Percentiles rank a stretch among this genome's conserved stretches.
Evolutionary conservation across 2,888 invertebrate genomes (phyloP).

Genomic region (Heliconius ismenius): DNA sequence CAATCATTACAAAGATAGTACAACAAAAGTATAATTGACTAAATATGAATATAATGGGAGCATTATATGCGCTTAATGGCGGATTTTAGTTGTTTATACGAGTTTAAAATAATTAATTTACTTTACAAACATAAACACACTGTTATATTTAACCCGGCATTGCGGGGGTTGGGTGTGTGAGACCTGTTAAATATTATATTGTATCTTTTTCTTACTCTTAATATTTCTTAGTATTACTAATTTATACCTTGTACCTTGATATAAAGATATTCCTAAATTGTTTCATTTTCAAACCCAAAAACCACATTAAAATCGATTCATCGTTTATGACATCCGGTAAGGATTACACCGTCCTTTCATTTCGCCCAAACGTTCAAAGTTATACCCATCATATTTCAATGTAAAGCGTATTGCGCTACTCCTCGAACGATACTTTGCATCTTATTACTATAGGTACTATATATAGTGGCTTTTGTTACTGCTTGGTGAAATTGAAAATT

Average conservation of each 20-base stretch:
- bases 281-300: slow-evolving; percentile 1
- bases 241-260: not conserved
- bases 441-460: slow-evolving; percentile 14
- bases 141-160: not conserved
- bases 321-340: not conserved
- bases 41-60: slow-evolving; percentile 20
- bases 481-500: slow-evolving; percentile 19
- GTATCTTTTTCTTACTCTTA: not conserved
- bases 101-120: slow-evolving; percentile 18
- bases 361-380: slow-evolving; percentile 12
- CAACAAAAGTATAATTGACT: slow-evolving; percentile 1
- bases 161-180: not conserved
- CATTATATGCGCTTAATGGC: slow-evolving; percentile 9
- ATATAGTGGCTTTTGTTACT: slow-evolving; percentile 19
- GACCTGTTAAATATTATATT: not conserved
- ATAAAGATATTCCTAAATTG: not conserved
- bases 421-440: slow-evolving; percentile 25
- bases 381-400: slow-evolving; percentile 22
- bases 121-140: not conserved
- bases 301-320: slow-evolving; percentile 10
- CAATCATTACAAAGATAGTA: slow-evolving; percentile 8
- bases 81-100: slow-evolving; percentile 12
- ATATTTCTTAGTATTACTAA: not conserved
- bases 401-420: slow-evolving; percentile 24
- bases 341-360: slow-evolving; percentile 9